phyloP scores from a whole-genome alignment of 2,888 invertebrate species.

The Ormyrus pomaceus region DNA sequence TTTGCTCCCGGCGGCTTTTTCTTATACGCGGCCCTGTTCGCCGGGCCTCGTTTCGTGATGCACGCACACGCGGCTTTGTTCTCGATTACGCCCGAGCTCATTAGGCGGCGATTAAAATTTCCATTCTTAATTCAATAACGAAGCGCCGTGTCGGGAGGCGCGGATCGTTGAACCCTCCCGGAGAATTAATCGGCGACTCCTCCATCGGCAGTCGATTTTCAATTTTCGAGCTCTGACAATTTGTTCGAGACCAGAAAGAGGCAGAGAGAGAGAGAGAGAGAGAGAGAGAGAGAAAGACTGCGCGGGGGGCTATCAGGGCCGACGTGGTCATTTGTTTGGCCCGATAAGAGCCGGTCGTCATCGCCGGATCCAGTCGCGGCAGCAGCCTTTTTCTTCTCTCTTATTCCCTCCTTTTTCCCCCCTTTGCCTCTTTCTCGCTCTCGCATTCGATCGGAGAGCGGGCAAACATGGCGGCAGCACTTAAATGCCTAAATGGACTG shows the following conservation, averaged over 20 bases:
- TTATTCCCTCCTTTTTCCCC: neutral
- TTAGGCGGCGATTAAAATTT: too few species aligned
- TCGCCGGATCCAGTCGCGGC: conserved; percentile 58
- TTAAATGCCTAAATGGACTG: conserved; percentile 68
- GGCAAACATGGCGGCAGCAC: conserved; percentile 63
- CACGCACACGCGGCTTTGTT: neutral
- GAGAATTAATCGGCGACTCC: neutral
- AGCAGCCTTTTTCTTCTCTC: neutral
- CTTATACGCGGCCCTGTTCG: neutral
- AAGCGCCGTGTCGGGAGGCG: too few species aligned
- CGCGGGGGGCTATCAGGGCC: conserved; percentile 55
- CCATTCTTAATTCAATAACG: too few species aligned
- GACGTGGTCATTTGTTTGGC: conserved; percentile 60
- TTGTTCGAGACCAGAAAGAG: neutral
- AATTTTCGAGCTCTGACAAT: conserved; percentile 29
- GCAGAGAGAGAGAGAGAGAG: conserved; percentile 9
- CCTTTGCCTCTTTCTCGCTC: conserved; percentile 40
- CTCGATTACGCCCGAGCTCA: too few species aligned
- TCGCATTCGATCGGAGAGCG: conserved; percentile 41
- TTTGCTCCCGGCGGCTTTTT: neutral
- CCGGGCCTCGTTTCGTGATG: neutral
- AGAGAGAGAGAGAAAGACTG: conserved; percentile 15
- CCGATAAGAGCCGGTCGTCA: conserved; percentile 59
- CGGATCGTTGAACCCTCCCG: too few species aligned
- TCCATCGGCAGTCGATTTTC: conserved; percentile 24